A percentile compares a stretch with the other conserved stretches of the same genome.
Evolutionary conservation across 2,888 invertebrate species (phyloP).

Genomic region (Polyommatus iphigenia): DNA sequence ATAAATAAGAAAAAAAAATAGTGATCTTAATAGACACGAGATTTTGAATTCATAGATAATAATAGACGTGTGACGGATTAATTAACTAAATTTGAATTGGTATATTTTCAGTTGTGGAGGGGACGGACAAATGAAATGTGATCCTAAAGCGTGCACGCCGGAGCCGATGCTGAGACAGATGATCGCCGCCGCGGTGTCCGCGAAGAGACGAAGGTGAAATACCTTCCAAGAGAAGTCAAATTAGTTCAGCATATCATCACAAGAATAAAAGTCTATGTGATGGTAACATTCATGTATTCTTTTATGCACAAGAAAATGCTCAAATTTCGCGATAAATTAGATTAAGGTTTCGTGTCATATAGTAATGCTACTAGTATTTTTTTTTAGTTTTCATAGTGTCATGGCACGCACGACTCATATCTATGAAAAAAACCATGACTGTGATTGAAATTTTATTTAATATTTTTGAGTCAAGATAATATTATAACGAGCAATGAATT

Average conservation of each 20-base stretch:
- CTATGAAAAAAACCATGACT: slow-evolving; percentile 69
- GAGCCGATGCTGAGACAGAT: slow-evolving; percentile 94
- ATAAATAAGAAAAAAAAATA: not conserved
- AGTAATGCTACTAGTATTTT: slow-evolving; percentile 64
- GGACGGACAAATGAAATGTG: slow-evolving; percentile 96
- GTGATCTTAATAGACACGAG: not conserved
- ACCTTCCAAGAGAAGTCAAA: slow-evolving; percentile 48
- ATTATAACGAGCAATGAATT: slow-evolving; percentile 36
- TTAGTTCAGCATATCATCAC: slow-evolving; percentile 60
- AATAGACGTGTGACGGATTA: not conserved
- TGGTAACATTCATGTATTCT: slow-evolving; percentile 69
- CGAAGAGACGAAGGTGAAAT: slow-evolving; percentile 86
- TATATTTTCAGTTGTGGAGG: slow-evolving; percentile 88
- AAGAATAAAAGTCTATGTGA: slow-evolving; percentile 65
- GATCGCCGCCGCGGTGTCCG: slow-evolving; percentile 90
- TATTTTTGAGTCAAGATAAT: slow-evolving; percentile 54
- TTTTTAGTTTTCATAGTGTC: slow-evolving; percentile 65
- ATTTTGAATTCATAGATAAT: not conserved
- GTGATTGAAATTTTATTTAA: slow-evolving; percentile 73
- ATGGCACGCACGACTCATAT: slow-evolving; percentile 70
- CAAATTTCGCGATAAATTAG: slow-evolving; percentile 76
- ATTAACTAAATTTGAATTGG: not conserved
- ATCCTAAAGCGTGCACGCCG: slow-evolving; percentile 93
- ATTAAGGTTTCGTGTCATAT: slow-evolving; percentile 79
- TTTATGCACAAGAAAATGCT: slow-evolving; percentile 77